Percentiles rank a stretch among this genome's conserved stretches.
These are phyloP conservation scores for Cnemophilus loriae DNA, from an alignment of 2,113 vertebrate genomes.

Conservation along the genomic window DNA sequence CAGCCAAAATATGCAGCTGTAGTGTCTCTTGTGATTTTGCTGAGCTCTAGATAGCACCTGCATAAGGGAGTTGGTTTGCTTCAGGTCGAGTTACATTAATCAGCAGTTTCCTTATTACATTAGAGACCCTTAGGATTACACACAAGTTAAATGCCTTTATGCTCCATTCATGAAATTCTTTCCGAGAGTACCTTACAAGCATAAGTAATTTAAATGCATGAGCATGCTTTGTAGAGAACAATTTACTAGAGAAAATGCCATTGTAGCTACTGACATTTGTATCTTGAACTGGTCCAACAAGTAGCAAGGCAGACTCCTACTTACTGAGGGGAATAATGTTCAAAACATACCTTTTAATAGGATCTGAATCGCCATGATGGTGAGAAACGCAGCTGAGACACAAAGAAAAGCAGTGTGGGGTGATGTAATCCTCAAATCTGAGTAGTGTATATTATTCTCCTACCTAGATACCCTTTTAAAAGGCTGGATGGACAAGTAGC, in stretches of 20 bases:
- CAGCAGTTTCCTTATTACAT: not conserved
- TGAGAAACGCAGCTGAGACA: not conserved
- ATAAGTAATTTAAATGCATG: not conserved
- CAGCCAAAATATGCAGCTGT: not conserved
- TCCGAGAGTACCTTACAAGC: not conserved
- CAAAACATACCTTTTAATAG: constrained; percentile 1
- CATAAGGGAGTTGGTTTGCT: not conserved
- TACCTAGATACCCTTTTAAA: constrained; percentile 5
- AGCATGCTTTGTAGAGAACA: not conserved
- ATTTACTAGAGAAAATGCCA: not conserved
- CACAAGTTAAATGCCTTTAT: not conserved
- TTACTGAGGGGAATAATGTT: not conserved
- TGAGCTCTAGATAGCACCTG: not conserved
- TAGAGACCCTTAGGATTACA: not conserved
- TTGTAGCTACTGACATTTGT: not conserved
- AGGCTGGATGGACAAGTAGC: not conserved
- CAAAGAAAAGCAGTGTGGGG: constrained; percentile 1
- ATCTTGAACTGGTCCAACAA: not conserved
- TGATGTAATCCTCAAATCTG: constrained; percentile 15
- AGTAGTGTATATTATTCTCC: not conserved
- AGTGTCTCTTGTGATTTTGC: not conserved
- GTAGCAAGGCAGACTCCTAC: not conserved
- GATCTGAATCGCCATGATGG: not conserved
- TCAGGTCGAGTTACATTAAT: not conserved
- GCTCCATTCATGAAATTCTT: constrained; percentile 10